Conservation (phyloP, 2,888 invertebrate genomes). For the Caenorhabditis sp. region DNA sequence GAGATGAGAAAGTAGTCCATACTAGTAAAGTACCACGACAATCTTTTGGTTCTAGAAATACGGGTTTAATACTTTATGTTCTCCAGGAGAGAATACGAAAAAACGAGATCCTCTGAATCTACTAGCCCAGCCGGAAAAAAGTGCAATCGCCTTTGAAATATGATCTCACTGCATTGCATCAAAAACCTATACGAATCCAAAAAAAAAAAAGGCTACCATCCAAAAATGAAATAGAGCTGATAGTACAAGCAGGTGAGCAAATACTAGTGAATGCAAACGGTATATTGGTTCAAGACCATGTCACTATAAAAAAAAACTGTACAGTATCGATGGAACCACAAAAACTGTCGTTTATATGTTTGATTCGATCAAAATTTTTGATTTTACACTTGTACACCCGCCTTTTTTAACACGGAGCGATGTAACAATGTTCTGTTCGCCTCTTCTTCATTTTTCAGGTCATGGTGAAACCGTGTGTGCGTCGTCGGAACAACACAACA, state of each 20-base stretch:
- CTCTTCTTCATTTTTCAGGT: conserved; percentile 33
- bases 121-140: too few species aligned
- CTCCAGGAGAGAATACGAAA: too few species aligned
- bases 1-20: neutral
- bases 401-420: conserved; percentile 30
- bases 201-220: neutral
- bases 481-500: conserved; percentile 13
- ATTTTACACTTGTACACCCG: conserved; percentile 24
- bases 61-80: too few species aligned
- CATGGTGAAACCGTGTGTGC: conserved; percentile 30
- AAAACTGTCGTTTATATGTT: conserved; percentile 11
- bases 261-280: neutral
- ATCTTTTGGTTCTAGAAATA: too few species aligned
- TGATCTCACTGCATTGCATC: neutral
- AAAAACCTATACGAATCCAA: neutral
- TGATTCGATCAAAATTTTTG: conserved; percentile 27
- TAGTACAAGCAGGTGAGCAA: conserved; percentile 1
- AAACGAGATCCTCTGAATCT: too few species aligned
- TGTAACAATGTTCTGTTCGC: conserved; percentile 37
- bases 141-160: neutral
- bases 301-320: neutral
- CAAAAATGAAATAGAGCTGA: neutral
- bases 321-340: neutral
- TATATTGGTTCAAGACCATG: too few species aligned
- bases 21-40: too few species aligned